These are phyloP conservation scores for Tachina lurida DNA, from an alignment of 2,888 invertebrate genomes.

Conservation along the genomic window DNA sequence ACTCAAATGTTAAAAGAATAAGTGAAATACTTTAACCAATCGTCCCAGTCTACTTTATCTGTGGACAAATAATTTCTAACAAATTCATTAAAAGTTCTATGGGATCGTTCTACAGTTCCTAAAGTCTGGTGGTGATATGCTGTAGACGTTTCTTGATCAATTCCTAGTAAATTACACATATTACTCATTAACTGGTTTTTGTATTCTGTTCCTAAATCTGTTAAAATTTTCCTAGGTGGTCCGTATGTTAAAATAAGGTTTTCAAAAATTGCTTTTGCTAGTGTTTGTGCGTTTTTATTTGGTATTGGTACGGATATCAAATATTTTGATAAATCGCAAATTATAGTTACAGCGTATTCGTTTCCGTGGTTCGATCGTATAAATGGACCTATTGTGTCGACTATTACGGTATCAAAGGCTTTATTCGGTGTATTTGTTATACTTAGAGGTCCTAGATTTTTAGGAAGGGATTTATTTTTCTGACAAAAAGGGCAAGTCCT, in stretches of 20 bases:
- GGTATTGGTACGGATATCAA: neutral
- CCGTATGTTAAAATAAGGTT: slow-evolving; percentile 3
- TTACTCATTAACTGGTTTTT: slow-evolving; percentile 46
- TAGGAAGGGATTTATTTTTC: slow-evolving; percentile 11
- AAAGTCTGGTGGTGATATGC: too few relatives aligned
- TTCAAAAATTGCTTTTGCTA: neutral
- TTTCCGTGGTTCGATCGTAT: slow-evolving; percentile 63
- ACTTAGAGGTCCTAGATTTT: neutral
- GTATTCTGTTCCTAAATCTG: too few relatives aligned
- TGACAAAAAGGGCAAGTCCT: neutral
- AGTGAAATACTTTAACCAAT: too few relatives aligned
- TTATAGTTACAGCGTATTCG: slow-evolving; percentile 64
- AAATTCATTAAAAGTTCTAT: too few relatives aligned
- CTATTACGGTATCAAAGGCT: slow-evolving; percentile 66
- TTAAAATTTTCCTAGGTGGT: too few relatives aligned
- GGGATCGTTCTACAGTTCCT: too few relatives aligned
- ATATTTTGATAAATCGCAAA: slow-evolving; percentile 68
- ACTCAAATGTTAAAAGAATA: too few relatives aligned
- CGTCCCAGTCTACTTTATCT: too few relatives aligned
- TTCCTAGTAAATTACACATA: too few relatives aligned
- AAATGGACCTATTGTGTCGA: slow-evolving; percentile 71
- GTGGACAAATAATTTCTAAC: too few relatives aligned
- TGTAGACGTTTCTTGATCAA: too few relatives aligned
- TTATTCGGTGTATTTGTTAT: slow-evolving; percentile 44
- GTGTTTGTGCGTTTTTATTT: neutral